Percentiles rank a stretch among this genome's conserved stretches.
Conservation (phyloP, 2,888 invertebrate species). For the Merodon equestris region DNA sequence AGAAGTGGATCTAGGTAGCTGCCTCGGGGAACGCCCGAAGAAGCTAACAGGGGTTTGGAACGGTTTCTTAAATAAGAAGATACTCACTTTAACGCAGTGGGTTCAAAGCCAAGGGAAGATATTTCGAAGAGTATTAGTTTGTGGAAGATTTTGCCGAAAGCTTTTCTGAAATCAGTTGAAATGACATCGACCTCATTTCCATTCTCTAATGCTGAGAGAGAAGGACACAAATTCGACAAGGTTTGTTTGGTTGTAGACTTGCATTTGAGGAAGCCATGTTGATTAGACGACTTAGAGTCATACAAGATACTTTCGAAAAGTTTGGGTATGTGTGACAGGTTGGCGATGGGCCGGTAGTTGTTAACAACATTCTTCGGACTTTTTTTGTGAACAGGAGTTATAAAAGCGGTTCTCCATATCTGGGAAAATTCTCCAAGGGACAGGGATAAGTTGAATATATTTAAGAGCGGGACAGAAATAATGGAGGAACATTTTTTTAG, state of each 20-base stretch:
- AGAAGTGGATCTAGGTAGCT: too few relatives aligned
- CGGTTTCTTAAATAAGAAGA: too few relatives aligned
- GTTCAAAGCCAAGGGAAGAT: neutral
- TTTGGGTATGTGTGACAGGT: conserved; percentile 2
- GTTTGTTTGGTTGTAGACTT: neutral
- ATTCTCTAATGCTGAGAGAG: neutral
- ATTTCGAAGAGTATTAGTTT: neutral
- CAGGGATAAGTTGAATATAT: too few relatives aligned
- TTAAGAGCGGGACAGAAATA: too few relatives aligned
- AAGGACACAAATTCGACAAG: neutral
- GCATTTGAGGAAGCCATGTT: neutral
- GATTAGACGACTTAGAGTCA: neutral
- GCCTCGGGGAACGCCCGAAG: too few relatives aligned
- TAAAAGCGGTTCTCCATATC: neutral
- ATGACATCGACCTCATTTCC: neutral
- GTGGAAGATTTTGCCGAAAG: neutral
- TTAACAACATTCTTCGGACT: neutral
- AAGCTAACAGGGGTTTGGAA: too few relatives aligned
- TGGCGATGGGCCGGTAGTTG: neutral
- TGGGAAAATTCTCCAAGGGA: neutral
- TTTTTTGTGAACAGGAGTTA: neutral
- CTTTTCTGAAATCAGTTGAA: neutral
- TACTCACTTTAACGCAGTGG: neutral
- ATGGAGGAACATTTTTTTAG: too few relatives aligned
- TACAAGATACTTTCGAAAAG: neutral